Conservation (phyloP, 2,888 invertebrate species). For the Taenaris catops region DNA sequence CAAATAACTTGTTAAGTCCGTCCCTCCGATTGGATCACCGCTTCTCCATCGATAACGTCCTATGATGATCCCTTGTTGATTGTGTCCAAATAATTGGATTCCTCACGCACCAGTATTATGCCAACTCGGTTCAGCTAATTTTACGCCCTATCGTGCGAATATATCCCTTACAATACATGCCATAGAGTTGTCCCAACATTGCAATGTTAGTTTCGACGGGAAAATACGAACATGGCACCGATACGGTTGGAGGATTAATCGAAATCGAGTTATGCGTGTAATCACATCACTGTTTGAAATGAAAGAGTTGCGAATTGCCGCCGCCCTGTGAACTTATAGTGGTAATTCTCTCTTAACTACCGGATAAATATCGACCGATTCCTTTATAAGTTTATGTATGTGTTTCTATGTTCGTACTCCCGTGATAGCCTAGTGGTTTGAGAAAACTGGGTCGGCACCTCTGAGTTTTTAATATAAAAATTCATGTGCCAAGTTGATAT, state of each 20-base stretch:
- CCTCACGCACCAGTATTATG: conserved; percentile 28
- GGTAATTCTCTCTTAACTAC: conserved; percentile 9
- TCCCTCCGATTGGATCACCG: conserved; percentile 29
- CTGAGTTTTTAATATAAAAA: too few relatives aligned
- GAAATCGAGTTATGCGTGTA: conserved; percentile 34
- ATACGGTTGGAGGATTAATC: conserved; percentile 33
- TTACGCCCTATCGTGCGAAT: conserved; percentile 9
- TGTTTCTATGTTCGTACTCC: too few relatives aligned
- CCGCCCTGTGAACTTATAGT: conserved; percentile 13
- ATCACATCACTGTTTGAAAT: conserved; percentile 27
- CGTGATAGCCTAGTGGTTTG: too few relatives aligned
- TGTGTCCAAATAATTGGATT: conserved; percentile 66
- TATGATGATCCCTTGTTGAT: conserved; percentile 48
- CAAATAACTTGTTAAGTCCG: conserved; percentile 25
- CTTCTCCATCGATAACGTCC: conserved; percentile 26
- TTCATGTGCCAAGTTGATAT: too few relatives aligned
- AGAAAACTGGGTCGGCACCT: too few relatives aligned
- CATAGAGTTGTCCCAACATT: conserved; percentile 12
- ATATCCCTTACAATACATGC: conserved; percentile 2
- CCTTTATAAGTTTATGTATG: too few relatives aligned
- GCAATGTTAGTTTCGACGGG: conserved; percentile 6
- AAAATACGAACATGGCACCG: conserved; percentile 1
- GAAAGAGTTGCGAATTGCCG: conserved; percentile 25
- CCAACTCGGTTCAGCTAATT: conserved; percentile 20
- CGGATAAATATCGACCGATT: background rate